Evolutionary conservation across 1,140 invertebrate species (phyloP), one percentile per base, ranked within the genome.

Genomic region (Macrocentrus cingulum): DNA sequence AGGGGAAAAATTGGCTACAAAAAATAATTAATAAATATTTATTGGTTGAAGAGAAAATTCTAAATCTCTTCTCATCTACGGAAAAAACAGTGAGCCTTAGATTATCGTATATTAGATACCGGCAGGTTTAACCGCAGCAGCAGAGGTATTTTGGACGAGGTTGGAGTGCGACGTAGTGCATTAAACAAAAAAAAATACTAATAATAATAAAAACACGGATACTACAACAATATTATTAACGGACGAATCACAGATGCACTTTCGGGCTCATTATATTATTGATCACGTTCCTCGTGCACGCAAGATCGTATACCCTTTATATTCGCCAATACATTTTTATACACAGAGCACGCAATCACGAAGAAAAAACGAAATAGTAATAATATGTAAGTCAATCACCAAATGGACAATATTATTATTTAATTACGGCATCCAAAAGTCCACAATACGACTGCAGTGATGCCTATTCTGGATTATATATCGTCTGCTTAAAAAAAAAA

Each of bases 371-470:
- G 29, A n/a, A 29, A n/a, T 39, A n/a, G 15, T n/a, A n/a, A 39
- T 39, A 39, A 39, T 39, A 39, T 39, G 37, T 29, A 29, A 29
- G 25, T 29, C 34, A 18, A 18, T 57, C 41, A 49, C 29, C 15
- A 15, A 39, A 15, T 5, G 15, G 11, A 39, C 50, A 39, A 15
- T 41, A 36, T 48, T 5, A 29, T 54, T 8, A 42, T 49, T 36
- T 46, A 23, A 46, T n/a, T 46, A 56, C 57, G 78, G 78, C 78
- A 79, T 80, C 77, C 78, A 80, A 80, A 80, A 80, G 78, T 80
- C 78, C 78, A 80, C 78, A 80, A 80, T 80, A 80, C 78, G 78
- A 80, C 78, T 80, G 78, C 78, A 79, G 78, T 71, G 78, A 80
- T 80, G 78, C 78, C 78, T 80, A 77, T 80, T 80, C 78, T 79